Evolutionary conservation across 2,797 vertebrate species (phyloP).

Genomic region (Parauchenoglanis punctatus): DNA sequence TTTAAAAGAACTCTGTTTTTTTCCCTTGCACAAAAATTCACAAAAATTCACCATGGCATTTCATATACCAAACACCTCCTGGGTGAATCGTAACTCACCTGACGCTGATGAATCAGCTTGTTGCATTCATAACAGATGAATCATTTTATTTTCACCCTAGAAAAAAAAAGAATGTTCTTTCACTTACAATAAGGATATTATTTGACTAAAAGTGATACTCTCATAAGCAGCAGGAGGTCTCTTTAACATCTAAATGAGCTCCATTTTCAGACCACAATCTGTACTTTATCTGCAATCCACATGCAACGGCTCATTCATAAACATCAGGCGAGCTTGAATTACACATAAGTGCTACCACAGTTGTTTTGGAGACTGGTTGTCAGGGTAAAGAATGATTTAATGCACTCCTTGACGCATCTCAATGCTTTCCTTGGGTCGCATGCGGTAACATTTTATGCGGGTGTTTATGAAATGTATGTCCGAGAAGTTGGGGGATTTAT

Average conservation of each 20-base stretch:
- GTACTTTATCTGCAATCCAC: not conserved
- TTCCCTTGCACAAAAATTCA: not conserved
- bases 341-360: not conserved
- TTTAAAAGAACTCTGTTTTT: not conserved
- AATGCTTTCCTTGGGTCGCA: not conserved
- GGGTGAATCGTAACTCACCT: not conserved
- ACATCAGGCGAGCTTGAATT: not conserved
- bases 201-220: not conserved
- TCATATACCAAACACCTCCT: not conserved
- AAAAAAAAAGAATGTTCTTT: not conserved
- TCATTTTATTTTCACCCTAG: not conserved
- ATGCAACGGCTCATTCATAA: not conserved
- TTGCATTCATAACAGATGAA: conserved; percentile 3
- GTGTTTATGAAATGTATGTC: not conserved
- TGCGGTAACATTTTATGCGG: not conserved
- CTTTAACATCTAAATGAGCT: not conserved
- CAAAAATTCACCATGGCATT: not conserved
- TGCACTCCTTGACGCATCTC: not conserved
- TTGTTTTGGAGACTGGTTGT: conserved; percentile 5
- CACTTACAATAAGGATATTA: not conserved
- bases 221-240: not conserved
- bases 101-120: not conserved
- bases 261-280: not conserved
- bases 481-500: not conserved
- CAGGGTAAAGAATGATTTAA: not conserved